Conservation (phyloP, 2,888 invertebrate genomes). For the Villa cingulata region DNA sequence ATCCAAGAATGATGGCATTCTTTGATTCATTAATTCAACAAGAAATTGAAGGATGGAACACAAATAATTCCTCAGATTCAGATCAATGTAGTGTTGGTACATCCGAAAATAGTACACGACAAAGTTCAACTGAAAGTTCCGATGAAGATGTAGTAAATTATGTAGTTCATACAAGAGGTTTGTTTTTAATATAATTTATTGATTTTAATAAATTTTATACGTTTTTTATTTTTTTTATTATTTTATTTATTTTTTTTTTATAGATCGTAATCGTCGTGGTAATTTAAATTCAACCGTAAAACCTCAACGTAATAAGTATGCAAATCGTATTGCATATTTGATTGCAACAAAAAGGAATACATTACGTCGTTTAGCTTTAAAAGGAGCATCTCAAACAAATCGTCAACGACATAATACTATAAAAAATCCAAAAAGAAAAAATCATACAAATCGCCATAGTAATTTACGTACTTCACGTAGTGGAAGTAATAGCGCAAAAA, state of each 20-base stretch:
- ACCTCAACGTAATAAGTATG: constrained; percentile 37
- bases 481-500: constrained; percentile 10
- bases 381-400: constrained; percentile 34
- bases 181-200: neutral
- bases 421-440: constrained; percentile 13
- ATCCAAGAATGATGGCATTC: constrained; percentile 92
- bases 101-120: constrained; percentile 19
- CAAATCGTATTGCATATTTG: constrained; percentile 57
- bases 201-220: no score
- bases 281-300: neutral
- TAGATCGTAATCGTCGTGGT: constrained; percentile 36
- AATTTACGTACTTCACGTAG: constrained; percentile 10
- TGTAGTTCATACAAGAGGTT: constrained; percentile 10
- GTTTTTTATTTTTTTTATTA: neutral
- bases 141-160: constrained; percentile 14
- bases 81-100: constrained; percentile 18
- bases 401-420: constrained; percentile 21
- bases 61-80: constrained; percentile 37
- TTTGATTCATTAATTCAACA: constrained; percentile 87
- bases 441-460: constrained; percentile 5
- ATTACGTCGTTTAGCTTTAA: constrained; percentile 47
- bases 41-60: constrained; percentile 70
- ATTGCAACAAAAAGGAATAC: constrained; percentile 59
- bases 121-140: constrained; percentile 28
- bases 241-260: constrained; percentile 8